Conservation (phyloP, 1,140 invertebrate species). For the Pseudachorutes palmiensis region DNA sequence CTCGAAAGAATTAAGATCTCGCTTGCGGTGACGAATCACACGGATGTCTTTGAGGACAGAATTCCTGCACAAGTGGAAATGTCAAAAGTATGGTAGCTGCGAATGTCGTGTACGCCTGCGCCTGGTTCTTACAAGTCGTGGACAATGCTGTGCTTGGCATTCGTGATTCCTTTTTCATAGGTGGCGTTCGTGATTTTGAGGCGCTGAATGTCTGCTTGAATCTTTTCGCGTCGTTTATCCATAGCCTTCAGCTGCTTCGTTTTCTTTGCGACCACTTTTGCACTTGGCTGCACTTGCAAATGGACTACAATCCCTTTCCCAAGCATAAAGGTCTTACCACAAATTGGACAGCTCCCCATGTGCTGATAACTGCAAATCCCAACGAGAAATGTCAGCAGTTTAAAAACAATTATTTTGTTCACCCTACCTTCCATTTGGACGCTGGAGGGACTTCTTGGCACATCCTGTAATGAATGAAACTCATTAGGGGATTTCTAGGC, state of each 20-base stretch:
- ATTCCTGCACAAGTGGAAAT: too few species aligned
- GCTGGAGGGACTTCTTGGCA: background rate
- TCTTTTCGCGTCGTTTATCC: background rate
- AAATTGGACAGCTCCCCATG: background rate
- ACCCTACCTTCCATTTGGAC: background rate
- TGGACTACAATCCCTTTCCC: background rate
- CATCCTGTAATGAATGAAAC: background rate
- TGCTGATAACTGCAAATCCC: background rate
- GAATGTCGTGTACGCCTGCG: too few species aligned
- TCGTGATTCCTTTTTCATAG: background rate
- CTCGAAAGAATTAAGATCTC: background rate
- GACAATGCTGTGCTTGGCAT: background rate
- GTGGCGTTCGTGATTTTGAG: background rate
- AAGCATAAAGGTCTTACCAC: background rate
- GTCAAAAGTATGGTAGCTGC: too few species aligned
- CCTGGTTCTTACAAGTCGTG: background rate
- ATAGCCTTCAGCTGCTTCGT: background rate
- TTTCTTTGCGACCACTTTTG: background rate
- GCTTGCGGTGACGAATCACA: background rate
- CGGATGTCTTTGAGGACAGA: too few species aligned
- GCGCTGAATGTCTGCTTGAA: background rate
- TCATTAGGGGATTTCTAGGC: background rate
- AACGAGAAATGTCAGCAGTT: background rate
- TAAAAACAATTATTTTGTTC: background rate
- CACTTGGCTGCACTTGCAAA: background rate